Evolutionary conservation across 2,113 vertebrate genomes (phyloP).

Genomic region (Blennius ocellaris): DNA sequence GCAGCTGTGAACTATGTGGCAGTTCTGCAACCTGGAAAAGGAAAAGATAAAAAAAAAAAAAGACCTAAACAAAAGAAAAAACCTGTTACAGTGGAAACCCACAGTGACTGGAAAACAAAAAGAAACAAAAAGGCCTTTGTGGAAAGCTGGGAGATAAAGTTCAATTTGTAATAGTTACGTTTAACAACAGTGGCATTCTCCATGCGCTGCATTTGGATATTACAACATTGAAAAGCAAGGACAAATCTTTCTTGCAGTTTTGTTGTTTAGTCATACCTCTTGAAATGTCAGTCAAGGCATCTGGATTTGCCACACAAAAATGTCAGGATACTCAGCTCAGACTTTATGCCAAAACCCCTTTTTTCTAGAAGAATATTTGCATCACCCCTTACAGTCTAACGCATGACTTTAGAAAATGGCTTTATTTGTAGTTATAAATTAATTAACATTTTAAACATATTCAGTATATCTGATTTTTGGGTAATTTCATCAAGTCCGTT

Average conservation of each 20-base stretch:
- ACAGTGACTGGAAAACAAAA: not conserved
- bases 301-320: not conserved
- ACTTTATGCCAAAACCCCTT: not conserved
- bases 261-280: not conserved
- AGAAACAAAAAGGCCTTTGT: not conserved
- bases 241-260: not conserved
- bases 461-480: too few relatives aligned
- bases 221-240: slow-evolving; percentile 3
- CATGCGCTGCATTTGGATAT: not conserved
- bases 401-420: too few relatives aligned
- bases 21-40: slow-evolving; percentile 17
- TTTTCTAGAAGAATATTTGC: too few relatives aligned
- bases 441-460: too few relatives aligned
- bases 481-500: too few relatives aligned
- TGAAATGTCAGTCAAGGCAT: too few relatives aligned
- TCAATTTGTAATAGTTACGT: not conserved
- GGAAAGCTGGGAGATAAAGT: not conserved
- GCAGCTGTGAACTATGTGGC: slow-evolving; percentile 4
- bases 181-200: too few relatives aligned
- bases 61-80: too few relatives aligned
- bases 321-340: not conserved
- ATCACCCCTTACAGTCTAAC: too few relatives aligned
- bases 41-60: not conserved
- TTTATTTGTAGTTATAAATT: too few relatives aligned
- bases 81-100: not conserved